Conservation (phyloP, 2,888 invertebrate genomes). For the Hirtodrosophila alboralis region DNA sequence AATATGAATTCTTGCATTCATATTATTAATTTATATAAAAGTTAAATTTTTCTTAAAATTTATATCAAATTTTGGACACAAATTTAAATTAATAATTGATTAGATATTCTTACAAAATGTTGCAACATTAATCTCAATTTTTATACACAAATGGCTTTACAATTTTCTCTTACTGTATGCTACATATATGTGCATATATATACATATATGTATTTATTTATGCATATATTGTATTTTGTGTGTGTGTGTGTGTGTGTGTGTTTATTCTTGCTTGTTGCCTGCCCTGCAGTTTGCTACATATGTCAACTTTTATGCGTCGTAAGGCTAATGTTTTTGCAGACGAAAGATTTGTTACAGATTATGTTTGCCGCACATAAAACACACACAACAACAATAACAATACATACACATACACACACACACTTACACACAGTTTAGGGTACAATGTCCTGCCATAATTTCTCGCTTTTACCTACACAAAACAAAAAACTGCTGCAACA, state of each 20-base stretch:
- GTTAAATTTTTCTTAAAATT: no score
- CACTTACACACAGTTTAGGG: conserved; percentile 14
- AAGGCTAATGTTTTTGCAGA: conserved; percentile 74
- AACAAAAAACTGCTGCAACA: conserved; percentile 9
- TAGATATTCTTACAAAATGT: no score
- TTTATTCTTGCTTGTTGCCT: conserved; percentile 34
- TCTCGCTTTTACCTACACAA: conserved; percentile 56
- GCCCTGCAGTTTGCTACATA: conserved; percentile 55
- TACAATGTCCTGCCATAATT: conserved; percentile 57
- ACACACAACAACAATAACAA: conserved; percentile 16
- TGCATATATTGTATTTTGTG: background rate
- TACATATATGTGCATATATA: no score
- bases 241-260: no score
- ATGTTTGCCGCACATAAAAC: conserved; percentile 56
- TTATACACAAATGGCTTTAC: no score
- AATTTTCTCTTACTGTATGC: no score
- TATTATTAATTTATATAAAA: no score
- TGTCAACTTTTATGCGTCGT: conserved; percentile 74
- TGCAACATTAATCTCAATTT: no score
- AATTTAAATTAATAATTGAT: no score
- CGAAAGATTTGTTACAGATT: conserved; percentile 76
- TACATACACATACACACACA: conserved; percentile 14
- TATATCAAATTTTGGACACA: no score
- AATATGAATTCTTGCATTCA: no score
- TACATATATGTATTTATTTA: conserved; percentile 19